A percentile compares a stretch with the other conserved stretches of the same genome.
phyloP scores from a whole-genome alignment of 37 sponge, comb jelly and placozoan genomes.

The Agelas oroides region DNA sequence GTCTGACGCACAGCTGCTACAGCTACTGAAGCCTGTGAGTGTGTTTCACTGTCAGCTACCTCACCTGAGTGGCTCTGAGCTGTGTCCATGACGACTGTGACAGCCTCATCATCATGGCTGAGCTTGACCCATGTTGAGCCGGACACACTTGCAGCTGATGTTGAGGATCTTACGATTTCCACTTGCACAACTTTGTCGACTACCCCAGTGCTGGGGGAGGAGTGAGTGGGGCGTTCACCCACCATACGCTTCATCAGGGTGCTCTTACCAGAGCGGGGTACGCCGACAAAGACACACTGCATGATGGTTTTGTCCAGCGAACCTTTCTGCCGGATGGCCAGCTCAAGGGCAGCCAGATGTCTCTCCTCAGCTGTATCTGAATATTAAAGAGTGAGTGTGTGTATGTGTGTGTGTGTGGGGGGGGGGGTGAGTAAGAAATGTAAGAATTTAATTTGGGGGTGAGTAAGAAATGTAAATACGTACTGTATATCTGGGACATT shows the following conservation, averaged over 20 bases:
- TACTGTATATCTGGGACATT: no score
- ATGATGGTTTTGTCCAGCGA: constrained; percentile 2
- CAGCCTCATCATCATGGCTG: neutral
- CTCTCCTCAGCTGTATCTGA: no score
- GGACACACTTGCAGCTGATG: neutral
- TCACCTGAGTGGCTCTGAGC: neutral
- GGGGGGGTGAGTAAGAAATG: no score
- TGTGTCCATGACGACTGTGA: neutral
- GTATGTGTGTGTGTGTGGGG: no score
- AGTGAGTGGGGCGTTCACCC: neutral
- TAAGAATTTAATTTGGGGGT: no score
- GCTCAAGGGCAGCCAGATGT: neutral
- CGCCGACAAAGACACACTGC: neutral
- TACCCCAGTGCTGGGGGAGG: constrained; percentile 2
- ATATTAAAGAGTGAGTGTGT: no score
- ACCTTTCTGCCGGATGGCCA: neutral
- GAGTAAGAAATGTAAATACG: no score
- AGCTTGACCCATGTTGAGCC: neutral
- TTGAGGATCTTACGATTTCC: neutral
- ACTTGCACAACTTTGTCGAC: neutral
- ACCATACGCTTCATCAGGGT: neutral
- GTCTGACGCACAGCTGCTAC: no score
- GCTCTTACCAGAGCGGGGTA: constrained; percentile 9
- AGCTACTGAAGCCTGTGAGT: no score
- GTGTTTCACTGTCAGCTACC: neutral